Conservation (phyloP, 2,797 vertebrate genomes). For the Coregonus sp. region DNA sequence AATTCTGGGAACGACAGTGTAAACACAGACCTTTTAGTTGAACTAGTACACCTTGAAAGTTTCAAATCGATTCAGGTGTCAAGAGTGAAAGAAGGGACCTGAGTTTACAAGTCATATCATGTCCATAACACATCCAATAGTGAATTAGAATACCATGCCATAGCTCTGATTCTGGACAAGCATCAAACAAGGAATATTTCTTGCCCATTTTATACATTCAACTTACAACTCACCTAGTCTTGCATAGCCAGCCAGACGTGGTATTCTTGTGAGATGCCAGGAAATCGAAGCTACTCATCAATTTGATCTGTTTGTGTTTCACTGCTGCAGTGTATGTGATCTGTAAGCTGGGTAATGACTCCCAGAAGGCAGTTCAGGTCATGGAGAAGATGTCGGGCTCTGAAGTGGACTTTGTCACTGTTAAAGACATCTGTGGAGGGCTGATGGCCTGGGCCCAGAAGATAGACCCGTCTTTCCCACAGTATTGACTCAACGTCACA, state of each 20-base stretch:
- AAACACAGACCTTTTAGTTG: background rate
- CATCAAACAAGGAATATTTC: background rate
- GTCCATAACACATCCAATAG: background rate
- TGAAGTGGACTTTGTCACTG: constrained; percentile 67
- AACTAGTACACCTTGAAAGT: background rate
- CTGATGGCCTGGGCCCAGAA: constrained; percentile 90
- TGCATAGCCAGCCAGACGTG: background rate
- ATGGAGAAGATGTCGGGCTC: constrained; percentile 79
- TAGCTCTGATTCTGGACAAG: background rate
- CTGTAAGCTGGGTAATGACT: constrained; percentile 97
- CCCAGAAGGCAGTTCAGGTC: constrained; percentile 91
- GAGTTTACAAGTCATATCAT: background rate
- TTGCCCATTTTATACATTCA: background rate
- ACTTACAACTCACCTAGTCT: background rate
- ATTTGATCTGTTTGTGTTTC: constrained; percentile 38
- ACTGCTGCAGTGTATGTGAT: constrained; percentile 80
- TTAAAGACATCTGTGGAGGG: constrained; percentile 88
- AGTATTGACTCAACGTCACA: constrained; percentile 76
- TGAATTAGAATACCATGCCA: background rate
- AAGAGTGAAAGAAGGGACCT: background rate
- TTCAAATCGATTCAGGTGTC: background rate
- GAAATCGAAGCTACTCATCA: background rate
- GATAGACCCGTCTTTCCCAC: constrained; percentile 88
- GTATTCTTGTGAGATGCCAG: background rate
- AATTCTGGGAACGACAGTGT: constrained; percentile 1